Percentiles rank a stretch among this genome's conserved stretches.
Evolutionary conservation across 23 tunicate genomes (phyloP).

Genomic region (Aplidium turbinatum): DNA sequence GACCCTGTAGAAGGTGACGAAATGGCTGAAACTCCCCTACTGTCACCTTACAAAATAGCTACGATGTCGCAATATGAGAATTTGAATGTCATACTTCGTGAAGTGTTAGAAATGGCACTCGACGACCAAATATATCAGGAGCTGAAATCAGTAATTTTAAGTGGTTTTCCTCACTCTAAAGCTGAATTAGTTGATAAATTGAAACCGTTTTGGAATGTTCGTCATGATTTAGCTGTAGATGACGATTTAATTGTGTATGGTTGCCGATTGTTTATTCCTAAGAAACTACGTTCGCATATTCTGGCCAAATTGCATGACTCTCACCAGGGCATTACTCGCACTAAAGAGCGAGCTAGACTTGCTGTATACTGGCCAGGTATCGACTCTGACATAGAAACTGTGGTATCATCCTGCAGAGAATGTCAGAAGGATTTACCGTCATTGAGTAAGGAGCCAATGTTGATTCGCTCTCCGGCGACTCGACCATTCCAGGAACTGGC

Average conservation of each 20-base stretch:
- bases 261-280: conserved; percentile 1
- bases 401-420: neutral
- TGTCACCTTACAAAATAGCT: neutral
- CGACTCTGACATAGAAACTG: conserved; percentile 7
- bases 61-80: neutral
- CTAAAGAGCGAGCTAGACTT: conserved; percentile 16
- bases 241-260: conserved; percentile 11
- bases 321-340: neutral
- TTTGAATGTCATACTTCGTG: neutral
- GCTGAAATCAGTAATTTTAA: neutral
- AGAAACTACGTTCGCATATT: neutral
- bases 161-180: conserved; percentile 7
- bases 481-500: conserved; percentile 25
- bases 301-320: neutral
- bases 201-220: conserved; percentile 11
- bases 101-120: neutral
- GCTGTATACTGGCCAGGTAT: conserved; percentile 10
- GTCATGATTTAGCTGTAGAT: conserved; percentile 11
- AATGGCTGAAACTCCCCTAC: neutral
- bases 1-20: conserved; percentile 2
- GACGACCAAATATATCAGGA: neutral
- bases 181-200: neutral
- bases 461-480: neutral
- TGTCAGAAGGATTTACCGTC: neutral
- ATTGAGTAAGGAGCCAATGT: conserved; percentile 11